Conservation (phyloP, 1,140 invertebrate species). For the Euura saliciscinereae region DNA sequence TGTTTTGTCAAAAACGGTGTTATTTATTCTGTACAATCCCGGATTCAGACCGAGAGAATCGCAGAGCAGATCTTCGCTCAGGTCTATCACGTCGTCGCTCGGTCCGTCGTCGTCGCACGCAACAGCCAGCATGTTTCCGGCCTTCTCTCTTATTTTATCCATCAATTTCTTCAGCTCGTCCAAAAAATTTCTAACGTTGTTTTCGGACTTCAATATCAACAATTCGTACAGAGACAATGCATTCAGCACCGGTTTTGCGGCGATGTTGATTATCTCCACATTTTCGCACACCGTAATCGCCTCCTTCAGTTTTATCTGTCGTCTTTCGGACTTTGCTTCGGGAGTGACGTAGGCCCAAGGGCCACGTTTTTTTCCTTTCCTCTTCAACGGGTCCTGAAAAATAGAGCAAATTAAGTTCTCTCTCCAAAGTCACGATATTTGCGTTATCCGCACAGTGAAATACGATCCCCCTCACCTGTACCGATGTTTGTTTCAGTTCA, state of each 20-base stretch:
- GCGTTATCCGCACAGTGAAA: background rate
- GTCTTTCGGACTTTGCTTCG: conserved; percentile 55
- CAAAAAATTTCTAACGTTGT: conserved; percentile 45
- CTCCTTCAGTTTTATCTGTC: conserved; percentile 61
- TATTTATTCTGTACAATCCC: conserved; percentile 44
- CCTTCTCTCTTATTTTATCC: conserved; percentile 41
- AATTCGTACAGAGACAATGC: conserved; percentile 50
- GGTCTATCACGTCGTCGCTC: conserved; percentile 37
- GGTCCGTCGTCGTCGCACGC: conserved; percentile 29
- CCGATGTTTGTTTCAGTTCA: conserved; percentile 39
- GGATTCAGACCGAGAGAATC: conserved; percentile 42
- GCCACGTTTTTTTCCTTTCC: conserved; percentile 53
- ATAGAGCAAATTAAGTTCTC: too few relatives aligned
- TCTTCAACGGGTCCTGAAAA: conserved; percentile 43
- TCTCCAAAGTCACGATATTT: background rate
- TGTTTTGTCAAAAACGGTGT: conserved; percentile 28
- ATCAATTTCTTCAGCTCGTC: conserved; percentile 45
- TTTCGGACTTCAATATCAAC: conserved; percentile 49
- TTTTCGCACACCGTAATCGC: conserved; percentile 55
- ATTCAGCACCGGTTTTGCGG: conserved; percentile 52
- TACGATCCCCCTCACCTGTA: conserved; percentile 13
- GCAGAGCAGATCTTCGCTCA: conserved; percentile 43
- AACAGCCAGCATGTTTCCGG: conserved; percentile 33
- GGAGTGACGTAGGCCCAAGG: conserved; percentile 56
- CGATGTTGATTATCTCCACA: conserved; percentile 51